phyloP scores from a whole-genome alignment of 1,140 invertebrate genomes.

The Aphaenogaster floridana region DNA sequence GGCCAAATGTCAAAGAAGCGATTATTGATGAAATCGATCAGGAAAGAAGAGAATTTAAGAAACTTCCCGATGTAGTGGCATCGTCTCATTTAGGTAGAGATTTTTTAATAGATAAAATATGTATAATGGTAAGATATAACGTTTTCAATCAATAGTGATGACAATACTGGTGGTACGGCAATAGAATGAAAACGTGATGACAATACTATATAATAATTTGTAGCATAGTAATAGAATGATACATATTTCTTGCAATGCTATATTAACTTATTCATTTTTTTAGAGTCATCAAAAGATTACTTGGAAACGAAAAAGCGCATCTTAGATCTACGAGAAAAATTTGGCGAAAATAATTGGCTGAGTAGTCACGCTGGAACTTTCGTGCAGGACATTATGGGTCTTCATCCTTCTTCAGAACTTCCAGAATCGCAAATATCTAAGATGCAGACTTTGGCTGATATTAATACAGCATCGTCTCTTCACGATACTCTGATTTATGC shows the following conservation, averaged over 20 bases:
- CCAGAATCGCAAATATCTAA: conserved; percentile 36
- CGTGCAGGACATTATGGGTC: conserved; percentile 88
- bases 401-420: conserved; percentile 75
- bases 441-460: conserved; percentile 10
- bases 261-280: conserved; percentile 53
- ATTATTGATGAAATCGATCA: conserved; percentile 81
- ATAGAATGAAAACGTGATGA: not conserved
- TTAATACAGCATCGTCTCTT: not conserved
- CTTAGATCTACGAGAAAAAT: conserved; percentile 87
- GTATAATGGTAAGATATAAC: not conserved
- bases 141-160: not conserved
- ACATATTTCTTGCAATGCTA: not conserved
- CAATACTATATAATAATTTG: not conserved
- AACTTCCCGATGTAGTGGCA: conserved; percentile 63
- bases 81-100: conserved; percentile 68
- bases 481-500: not conserved
- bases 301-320: conserved; percentile 89
- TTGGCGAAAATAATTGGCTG: conserved; percentile 89
- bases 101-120: conserved; percentile 4
- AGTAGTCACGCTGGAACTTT: conserved; percentile 86
- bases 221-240: not conserved
- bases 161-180: not conserved
- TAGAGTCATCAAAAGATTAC: conserved; percentile 84
- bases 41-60: conserved; percentile 71
- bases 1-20: conserved; percentile 79